phyloP scores from a whole-genome alignment of 2,888 invertebrate species.

The Cantharis rufa region DNA sequence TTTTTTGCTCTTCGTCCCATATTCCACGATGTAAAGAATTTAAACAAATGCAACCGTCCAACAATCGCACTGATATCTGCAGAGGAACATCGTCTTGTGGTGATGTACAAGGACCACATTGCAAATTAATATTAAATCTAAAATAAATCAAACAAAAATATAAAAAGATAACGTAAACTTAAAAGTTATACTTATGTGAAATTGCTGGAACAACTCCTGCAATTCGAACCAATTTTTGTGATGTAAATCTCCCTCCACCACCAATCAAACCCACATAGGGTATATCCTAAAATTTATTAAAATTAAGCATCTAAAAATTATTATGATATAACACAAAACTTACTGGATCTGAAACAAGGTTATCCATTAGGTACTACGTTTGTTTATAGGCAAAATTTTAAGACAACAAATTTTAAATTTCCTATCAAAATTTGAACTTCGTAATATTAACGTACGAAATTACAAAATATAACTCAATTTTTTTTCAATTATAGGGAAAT shows the following conservation, averaged over 20 bases:
- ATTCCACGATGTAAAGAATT: slow-evolving; percentile 60
- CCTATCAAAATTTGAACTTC: background rate
- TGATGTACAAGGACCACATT: slow-evolving; percentile 68
- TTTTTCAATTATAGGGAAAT: too few species aligned
- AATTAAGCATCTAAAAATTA: background rate
- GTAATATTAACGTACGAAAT: background rate
- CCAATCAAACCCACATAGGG: slow-evolving; percentile 71
- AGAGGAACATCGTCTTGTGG: slow-evolving; percentile 78
- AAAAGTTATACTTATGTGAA: slow-evolving; percentile 61
- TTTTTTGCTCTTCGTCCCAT: slow-evolving; percentile 66
- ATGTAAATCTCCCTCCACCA: slow-evolving; percentile 62
- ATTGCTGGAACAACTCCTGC: slow-evolving; percentile 66
- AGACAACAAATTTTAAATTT: background rate
- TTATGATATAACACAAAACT: background rate
- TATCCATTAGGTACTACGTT: background rate
- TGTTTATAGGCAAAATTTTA: background rate
- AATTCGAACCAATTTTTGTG: slow-evolving; percentile 74
- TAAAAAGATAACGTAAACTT: background rate
- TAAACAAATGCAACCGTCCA: slow-evolving; percentile 62
- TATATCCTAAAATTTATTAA: slow-evolving; percentile 60
- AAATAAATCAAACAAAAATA: background rate
- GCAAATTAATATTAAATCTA: background rate
- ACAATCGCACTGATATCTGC: slow-evolving; percentile 68
- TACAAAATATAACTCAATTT: too few species aligned
- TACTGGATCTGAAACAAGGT: slow-evolving; percentile 13